Evolutionary conservation across 1,140 invertebrate species (phyloP).

Genomic region (Cataglyphis hispanica): DNA sequence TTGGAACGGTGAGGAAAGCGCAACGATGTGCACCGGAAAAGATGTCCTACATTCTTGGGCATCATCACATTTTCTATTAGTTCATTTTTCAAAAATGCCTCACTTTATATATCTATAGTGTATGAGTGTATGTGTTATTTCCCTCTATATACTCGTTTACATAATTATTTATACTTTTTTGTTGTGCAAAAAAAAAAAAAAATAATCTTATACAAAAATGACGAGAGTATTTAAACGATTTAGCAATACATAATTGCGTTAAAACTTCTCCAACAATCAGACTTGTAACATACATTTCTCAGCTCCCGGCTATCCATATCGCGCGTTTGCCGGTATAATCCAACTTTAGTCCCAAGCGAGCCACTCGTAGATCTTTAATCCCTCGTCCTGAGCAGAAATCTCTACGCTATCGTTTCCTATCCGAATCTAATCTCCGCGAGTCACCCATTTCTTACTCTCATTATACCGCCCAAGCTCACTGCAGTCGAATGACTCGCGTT

Average conservation of each 20-base stretch:
- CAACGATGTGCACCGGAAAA: background rate
- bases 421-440: conserved; percentile 39
- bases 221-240: background rate
- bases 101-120: too few species aligned
- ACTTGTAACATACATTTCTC: background rate
- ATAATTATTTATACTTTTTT: background rate
- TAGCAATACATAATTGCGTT: background rate
- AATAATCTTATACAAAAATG: too few species aligned
- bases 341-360: conserved; percentile 24
- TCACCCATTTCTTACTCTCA: conserved; percentile 40
- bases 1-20: background rate
- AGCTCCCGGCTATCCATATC: background rate
- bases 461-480: background rate
- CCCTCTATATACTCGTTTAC: background rate
- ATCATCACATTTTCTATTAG: too few species aligned
- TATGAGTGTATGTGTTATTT: background rate
- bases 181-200: too few species aligned
- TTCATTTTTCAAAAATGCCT: background rate
- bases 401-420: conserved; percentile 38
- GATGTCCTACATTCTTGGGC: too few species aligned
- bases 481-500: background rate
- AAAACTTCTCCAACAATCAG: background rate
- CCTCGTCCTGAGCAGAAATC: conserved; percentile 34
- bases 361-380: conserved; percentile 47
- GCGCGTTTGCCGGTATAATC: conserved; percentile 15